phyloP scores from a whole-genome alignment of 92 coral and sea anemone species.

The Umimayanthus chanpuru region DNA sequence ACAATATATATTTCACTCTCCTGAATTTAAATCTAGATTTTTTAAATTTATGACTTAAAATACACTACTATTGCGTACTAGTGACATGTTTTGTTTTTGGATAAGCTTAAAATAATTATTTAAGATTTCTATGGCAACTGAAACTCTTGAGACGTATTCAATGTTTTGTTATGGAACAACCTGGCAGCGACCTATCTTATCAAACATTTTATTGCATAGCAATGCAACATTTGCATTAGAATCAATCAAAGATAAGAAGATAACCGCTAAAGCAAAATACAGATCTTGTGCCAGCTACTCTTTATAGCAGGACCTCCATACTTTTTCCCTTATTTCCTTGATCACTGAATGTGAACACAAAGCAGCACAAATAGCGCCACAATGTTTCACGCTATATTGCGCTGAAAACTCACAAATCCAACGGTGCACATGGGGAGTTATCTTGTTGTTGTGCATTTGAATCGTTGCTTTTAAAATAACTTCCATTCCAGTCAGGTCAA shows the following conservation, averaged over 20 bases:
- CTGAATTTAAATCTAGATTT: background rate
- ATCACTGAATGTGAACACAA: background rate
- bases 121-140: conserved; percentile 31
- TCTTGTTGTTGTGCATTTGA: background rate
- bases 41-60: background rate
- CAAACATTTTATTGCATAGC: conserved; percentile 8
- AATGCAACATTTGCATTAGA: conserved; percentile 20
- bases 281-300: background rate
- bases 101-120: background rate
- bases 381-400: background rate
- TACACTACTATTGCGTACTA: background rate
- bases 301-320: background rate
- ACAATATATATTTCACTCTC: too few relatives aligned
- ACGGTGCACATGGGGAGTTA: background rate
- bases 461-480: background rate
- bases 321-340: background rate
- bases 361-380: background rate
- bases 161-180: background rate
- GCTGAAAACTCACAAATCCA: background rate
- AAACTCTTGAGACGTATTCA: conserved; percentile 22
- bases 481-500: background rate
- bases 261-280: background rate
- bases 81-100: conserved; percentile 19
- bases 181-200: background rate
- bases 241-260: background rate